These are phyloP conservation scores for Hypotaenidia philippensis DNA, from an alignment of 2,797 vertebrate species.

Conservation along the genomic window DNA sequence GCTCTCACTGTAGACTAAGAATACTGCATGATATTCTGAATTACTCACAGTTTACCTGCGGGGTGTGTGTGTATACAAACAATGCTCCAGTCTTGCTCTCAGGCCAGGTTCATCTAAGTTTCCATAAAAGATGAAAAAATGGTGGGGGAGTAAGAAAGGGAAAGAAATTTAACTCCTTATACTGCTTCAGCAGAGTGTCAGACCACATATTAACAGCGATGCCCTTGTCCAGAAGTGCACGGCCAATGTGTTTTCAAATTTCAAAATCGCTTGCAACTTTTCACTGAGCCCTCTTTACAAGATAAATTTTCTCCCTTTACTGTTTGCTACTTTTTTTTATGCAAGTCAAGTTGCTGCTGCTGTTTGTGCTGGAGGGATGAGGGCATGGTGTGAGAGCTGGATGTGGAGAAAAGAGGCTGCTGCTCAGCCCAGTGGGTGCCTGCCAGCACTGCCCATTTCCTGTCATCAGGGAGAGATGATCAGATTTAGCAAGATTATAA, in stretches of 20 bases:
- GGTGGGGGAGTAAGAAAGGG: not conserved
- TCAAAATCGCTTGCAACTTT: not conserved
- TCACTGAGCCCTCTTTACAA: not conserved
- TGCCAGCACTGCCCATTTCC: not conserved
- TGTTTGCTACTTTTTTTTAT: not conserved
- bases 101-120: not conserved
- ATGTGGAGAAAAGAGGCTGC: not conserved
- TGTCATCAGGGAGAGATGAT: not conserved
- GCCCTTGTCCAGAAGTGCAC: not conserved
- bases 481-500: not conserved
- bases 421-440: accelerated
- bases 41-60: not conserved
- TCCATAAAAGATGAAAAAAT: not conserved
- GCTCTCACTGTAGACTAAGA: not conserved
- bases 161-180: not conserved
- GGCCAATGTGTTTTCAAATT: not conserved
- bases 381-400: not conserved
- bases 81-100: not conserved
- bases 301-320: not conserved
- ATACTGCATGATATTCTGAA: accelerated
- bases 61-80: not conserved
- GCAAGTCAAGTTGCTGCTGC: not conserved
- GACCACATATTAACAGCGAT: not conserved
- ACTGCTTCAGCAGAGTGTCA: not conserved
- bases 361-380: not conserved